Evolutionary conservation across 2,797 vertebrate species (phyloP).

Genomic region (Sphaeramia orbicularis): DNA sequence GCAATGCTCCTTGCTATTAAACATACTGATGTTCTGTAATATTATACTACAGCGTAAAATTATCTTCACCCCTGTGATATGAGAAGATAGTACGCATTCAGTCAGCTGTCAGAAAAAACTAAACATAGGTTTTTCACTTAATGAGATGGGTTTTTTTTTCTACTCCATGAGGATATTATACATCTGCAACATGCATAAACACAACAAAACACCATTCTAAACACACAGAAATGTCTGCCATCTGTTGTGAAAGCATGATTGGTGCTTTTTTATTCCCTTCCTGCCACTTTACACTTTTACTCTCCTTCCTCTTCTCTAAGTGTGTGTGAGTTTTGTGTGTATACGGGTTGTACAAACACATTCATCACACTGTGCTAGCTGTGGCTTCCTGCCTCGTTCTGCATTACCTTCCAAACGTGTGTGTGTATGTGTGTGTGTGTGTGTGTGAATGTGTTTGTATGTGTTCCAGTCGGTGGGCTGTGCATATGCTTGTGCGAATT

Average conservation of each 20-base stretch:
- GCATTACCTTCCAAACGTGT: slow-evolving; percentile 14
- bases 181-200: neutral
- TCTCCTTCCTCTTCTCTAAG: slow-evolving; percentile 3
- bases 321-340: slow-evolving; percentile 4
- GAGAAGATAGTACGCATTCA: neutral
- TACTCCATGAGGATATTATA: too few relatives aligned
- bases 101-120: neutral
- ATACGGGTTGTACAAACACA: slow-evolving; percentile 30
- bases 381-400: too few relatives aligned
- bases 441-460: slow-evolving; percentile 9
- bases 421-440: too few relatives aligned
- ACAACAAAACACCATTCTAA: neutral
- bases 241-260: slow-evolving; percentile 1
- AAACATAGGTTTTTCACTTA: neutral
- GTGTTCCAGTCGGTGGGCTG: neutral
- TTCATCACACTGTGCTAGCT: slow-evolving; percentile 39
- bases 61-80: neutral
- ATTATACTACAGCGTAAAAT: neutral
- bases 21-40: neutral
- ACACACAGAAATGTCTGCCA: neutral
- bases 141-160: neutral
- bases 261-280: slow-evolving; percentile 11
- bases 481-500: slow-evolving; percentile 6
- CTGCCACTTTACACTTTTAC: neutral
- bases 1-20: neutral